A percentile compares a stretch with the other conserved stretches of the same genome.
Evolutionary conservation across 2,888 invertebrate species (phyloP).

Genomic region (Megamerina dolium): DNA sequence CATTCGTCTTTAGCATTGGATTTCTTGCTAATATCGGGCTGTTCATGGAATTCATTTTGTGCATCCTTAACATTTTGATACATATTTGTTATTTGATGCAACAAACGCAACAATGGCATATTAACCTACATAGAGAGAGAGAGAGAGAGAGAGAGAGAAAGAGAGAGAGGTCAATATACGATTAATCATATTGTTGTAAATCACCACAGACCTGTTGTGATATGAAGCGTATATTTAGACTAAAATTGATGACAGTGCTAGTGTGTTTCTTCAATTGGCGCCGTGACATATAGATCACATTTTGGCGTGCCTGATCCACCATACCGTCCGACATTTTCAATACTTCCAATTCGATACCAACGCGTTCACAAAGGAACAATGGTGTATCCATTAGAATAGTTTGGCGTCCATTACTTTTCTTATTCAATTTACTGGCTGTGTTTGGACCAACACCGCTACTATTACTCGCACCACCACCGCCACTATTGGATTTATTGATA

Average conservation of each 20-base stretch:
- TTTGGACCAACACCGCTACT: too few relatives aligned
- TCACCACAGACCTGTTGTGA: conserved; percentile 68
- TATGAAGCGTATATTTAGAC: conserved; percentile 79
- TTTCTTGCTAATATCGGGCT: conserved; percentile 50
- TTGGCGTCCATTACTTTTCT: conserved; percentile 38
- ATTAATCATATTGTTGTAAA: not conserved
- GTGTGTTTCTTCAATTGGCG: conserved; percentile 86
- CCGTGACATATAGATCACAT: conserved; percentile 78
- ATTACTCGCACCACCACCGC: too few relatives aligned
- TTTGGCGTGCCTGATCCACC: conserved; percentile 77
- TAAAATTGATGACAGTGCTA: conserved; percentile 86
- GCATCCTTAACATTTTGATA: conserved; percentile 95
- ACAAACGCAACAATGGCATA: conserved; percentile 84
- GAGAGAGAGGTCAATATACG: not conserved
- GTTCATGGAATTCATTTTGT: conserved; percentile 79
- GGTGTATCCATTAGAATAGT: conserved; percentile 53
- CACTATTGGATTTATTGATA: conserved; percentile 45
- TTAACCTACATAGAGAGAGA: conserved; percentile 62
- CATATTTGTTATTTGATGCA: conserved; percentile 97
- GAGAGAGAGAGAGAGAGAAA: not conserved
- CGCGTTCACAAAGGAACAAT: conserved; percentile 87
- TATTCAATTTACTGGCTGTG: conserved; percentile 30
- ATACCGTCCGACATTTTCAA: conserved; percentile 86
- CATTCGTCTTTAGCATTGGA: conserved; percentile 57
- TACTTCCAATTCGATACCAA: conserved; percentile 82